phyloP scores from a whole-genome alignment of 1,140 invertebrate species.

The Hyles vespertilio region DNA sequence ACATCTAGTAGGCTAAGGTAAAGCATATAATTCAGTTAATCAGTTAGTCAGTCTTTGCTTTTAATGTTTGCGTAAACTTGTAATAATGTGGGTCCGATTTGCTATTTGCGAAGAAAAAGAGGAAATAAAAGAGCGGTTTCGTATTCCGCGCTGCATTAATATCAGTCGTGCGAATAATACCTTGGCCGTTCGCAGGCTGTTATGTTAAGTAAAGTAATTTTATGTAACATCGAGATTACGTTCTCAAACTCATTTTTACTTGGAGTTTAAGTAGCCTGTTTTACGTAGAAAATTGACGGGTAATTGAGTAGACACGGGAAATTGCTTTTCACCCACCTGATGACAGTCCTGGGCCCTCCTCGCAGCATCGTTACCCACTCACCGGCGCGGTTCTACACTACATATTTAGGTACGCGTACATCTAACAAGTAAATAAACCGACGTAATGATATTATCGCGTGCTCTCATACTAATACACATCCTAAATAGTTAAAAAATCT shows the following conservation, averaged over 20 bases:
- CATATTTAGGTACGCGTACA: too few species aligned
- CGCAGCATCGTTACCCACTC: background rate
- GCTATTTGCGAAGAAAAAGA: conserved; percentile 38
- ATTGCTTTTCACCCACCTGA: conserved; percentile 35
- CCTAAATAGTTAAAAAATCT: too few species aligned
- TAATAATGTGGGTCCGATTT: conserved; percentile 35
- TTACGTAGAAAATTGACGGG: conserved; percentile 19
- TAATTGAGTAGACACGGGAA: conserved; percentile 29
- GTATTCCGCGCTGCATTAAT: conserved; percentile 20
- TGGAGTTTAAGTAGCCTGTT: conserved; percentile 23
- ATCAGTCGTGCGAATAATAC: conserved; percentile 17
- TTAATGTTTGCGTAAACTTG: conserved; percentile 4
- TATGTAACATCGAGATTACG: background rate
- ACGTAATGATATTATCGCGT: too few species aligned
- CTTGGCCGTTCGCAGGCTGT: background rate
- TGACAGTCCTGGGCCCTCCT: conserved; percentile 21
- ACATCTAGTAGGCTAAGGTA: too few species aligned
- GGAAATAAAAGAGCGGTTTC: conserved; percentile 27
- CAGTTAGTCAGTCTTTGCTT: too few species aligned
- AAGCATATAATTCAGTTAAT: too few species aligned
- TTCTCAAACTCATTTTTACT: conserved; percentile 20
- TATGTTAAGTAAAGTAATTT: conserved; percentile 10
- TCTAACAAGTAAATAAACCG: too few species aligned
- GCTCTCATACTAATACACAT: too few species aligned
- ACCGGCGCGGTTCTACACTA: too few species aligned